phyloP scores from a whole-genome alignment of 1,140 invertebrate genomes.

The Luehdorfia chinensis region DNA sequence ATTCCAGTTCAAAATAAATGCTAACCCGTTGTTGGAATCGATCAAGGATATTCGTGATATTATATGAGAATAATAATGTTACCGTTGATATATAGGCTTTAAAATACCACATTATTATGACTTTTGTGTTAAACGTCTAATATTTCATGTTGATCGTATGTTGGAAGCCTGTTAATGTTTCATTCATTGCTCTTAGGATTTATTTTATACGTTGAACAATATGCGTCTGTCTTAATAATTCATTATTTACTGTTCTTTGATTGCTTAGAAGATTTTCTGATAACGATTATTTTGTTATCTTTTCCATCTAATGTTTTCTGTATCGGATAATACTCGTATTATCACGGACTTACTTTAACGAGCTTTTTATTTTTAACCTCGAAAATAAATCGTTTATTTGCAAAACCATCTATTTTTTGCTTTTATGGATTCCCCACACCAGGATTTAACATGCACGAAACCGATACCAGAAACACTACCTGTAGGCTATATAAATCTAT shows the following conservation, averaged over 20 bases:
- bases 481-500: no score
- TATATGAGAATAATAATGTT: constrained; percentile 19
- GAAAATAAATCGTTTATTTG: no score
- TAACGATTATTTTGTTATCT: constrained; percentile 7
- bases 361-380: no score
- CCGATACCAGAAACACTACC: no score
- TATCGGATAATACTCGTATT: no score
- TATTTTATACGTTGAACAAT: constrained; percentile 6
- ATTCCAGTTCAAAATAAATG: constrained; percentile 35
- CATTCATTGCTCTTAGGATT: background rate
- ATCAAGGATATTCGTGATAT: constrained; percentile 38
- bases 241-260: constrained; percentile 15
- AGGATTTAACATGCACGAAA: no score
- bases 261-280: constrained; percentile 13
- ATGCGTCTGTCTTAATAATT: constrained; percentile 4
- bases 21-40: constrained; percentile 33
- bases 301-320: background rate
- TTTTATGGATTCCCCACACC: no score
- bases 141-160: constrained; percentile 12
- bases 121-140: constrained; percentile 14
- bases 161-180: constrained; percentile 2
- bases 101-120: constrained; percentile 8
- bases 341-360: no score
- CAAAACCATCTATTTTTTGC: no score
- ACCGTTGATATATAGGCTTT: constrained; percentile 6